A percentile compares a stretch with the other conserved stretches of the same genome.
Conservation (phyloP, 2,888 invertebrate genomes). For the Machimus atricapillus region DNA sequence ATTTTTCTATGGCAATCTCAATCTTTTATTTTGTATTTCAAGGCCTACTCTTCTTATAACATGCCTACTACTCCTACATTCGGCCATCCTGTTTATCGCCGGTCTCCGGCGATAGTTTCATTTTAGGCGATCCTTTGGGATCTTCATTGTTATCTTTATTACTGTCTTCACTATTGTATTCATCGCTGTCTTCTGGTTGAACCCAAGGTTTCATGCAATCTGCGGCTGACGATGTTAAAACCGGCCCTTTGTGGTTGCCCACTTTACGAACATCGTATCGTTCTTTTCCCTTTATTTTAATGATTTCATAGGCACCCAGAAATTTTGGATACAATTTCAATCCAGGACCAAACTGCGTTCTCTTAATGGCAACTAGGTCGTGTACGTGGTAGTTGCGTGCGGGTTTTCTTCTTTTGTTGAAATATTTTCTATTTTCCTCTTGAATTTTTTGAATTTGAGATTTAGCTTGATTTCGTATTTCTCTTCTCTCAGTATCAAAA, state of each 20-base stretch:
- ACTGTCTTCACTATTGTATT: no score
- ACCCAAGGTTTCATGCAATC: no score
- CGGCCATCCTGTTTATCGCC: no score
- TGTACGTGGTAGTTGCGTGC: background rate
- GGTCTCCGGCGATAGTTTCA: no score
- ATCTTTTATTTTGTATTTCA: no score
- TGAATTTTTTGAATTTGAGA: background rate
- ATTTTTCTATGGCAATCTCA: no score
- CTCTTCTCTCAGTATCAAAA: background rate
- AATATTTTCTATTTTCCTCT: background rate
- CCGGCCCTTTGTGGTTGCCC: background rate
- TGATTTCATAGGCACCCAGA: conserved; percentile 42
- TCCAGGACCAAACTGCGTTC: conserved; percentile 43
- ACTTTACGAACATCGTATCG: conserved; percentile 44
- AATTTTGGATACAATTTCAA: conserved; percentile 42
- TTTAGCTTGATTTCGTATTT: background rate
- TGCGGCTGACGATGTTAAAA: background rate
- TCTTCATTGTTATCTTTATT: no score
- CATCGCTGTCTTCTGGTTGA: no score
- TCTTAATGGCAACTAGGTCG: conserved; percentile 35
- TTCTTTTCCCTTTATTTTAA: conserved; percentile 38
- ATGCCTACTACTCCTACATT: no score
- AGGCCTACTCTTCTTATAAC: no score
- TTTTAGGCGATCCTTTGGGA: no score
- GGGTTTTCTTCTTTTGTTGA: background rate